Base-by-base conservation (phyloP, 2,888 invertebrate species). In the Hydrotaea diabolus region DNA sequence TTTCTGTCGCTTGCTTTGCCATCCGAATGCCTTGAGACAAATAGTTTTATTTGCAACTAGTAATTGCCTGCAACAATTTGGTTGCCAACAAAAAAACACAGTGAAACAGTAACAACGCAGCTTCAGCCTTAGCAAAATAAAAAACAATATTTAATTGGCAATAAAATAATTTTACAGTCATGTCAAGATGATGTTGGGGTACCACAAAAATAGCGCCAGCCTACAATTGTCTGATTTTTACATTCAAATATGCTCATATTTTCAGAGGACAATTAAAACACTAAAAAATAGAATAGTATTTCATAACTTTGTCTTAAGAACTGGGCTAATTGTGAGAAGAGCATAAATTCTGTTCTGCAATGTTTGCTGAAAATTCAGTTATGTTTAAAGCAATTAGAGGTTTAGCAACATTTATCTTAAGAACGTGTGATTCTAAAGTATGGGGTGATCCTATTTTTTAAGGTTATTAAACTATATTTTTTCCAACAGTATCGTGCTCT, bases 11-110 rank as follows among this genome's bases (percentile, higher is more conserved):
- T 69, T 13, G 17, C 11, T 66, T 19, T 39, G 23, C 23, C 21
- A 31, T 69, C 46, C 43, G 39, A 66, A 69, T 69, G 69, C 69
- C 69, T 74, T 74, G 43, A 74, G 59, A 74, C 39, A 74, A 74
- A 39, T 74, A 59, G 57, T 74, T 74, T 39, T 74, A 23, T 57
- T 57, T 74, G 43, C 39, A 43, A 19, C 59, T n/a, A n/a, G n/a
- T 57, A 74, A 74, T 57, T 74, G 39, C 23, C 43, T 23, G 69
- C 23, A 11, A 46, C 15, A 69, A 19, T 11, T 39, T 23, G n/a
- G 26, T 59, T 31, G 36, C 31, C 49, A 62, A 62, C 62, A 15
- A 62, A n/a, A 31, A 13, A 62, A 13, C n/a, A 26, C 43, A 43
- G 43, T 13, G 13, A 13, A 59, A 26, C 26, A 26, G 59, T 59